Percentiles rank a stretch among this genome's conserved stretches.
These are phyloP conservation scores for Archips xylosteana DNA, from an alignment of 2,888 invertebrate genomes.

Conservation along the genomic window DNA sequence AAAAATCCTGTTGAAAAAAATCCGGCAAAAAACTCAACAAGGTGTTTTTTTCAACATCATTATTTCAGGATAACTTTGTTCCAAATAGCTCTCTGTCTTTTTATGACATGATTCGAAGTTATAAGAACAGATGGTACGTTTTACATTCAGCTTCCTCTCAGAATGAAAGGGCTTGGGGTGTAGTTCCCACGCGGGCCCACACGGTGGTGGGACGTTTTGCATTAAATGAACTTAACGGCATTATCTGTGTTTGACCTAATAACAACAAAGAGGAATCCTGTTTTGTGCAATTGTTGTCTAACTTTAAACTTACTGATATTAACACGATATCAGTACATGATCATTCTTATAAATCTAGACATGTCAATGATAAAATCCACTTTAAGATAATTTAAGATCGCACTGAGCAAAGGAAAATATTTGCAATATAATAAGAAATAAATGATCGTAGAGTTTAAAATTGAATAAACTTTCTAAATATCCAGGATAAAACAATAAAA, in stretches of 20 bases:
- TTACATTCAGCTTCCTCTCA: too few relatives aligned
- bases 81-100: too few relatives aligned
- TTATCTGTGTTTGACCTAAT: not conserved
- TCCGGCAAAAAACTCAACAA: too few relatives aligned
- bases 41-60: too few relatives aligned
- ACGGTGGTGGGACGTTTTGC: too few relatives aligned
- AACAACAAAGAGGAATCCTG: not conserved
- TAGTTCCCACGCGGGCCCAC: too few relatives aligned
- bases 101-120: too few relatives aligned
- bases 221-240: too few relatives aligned
- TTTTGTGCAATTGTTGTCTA: not conserved
- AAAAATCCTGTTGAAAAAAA: too few relatives aligned
- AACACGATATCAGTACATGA: not conserved
- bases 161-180: too few relatives aligned
- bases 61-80: too few relatives aligned
- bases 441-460: not conserved
- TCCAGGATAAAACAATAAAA: not conserved
- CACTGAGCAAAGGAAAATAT: slow-evolving; percentile 14
- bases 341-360: slow-evolving; percentile 32
- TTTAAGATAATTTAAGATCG: slow-evolving; percentile 15
- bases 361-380: slow-evolving; percentile 31
- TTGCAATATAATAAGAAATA: not conserved
- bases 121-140: too few relatives aligned
- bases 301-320: not conserved
- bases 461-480: not conserved